Evolutionary conservation across 2,797 vertebrate genomes (phyloP), one percentile per base, ranked within the genome.

Genomic region (Bradypodion ventrale): DNA sequence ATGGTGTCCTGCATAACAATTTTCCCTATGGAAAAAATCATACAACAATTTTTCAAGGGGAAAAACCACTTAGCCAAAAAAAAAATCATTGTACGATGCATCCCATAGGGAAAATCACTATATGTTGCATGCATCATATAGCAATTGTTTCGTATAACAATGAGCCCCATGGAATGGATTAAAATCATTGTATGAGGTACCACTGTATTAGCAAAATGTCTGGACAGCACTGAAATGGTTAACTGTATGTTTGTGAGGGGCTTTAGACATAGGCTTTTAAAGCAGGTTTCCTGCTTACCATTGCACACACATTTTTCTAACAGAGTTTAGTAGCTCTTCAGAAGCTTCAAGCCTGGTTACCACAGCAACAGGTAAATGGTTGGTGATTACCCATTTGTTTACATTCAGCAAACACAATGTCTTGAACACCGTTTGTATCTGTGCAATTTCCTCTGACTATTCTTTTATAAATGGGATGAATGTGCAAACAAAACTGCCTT

Each of bases 321-420:
- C 42, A 37, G n/a, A 44, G 29, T 62, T 82, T 56, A 73, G 27
- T 13, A 10, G 75, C 49, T 66, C 25, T 66, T 52, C 32, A 52
- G 44, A 75, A 66, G 42, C 60, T 66, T 44, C 52, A 29, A 40
- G 40, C 27, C 19, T 16, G 21, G 81, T 83, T 83, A 12, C 81
- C 62, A 66, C 35, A 52, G 72, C 72, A 52, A 83, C 72, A 75
- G 56, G 42, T 52, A 66, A 75, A 63, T 27, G 59, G 46, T 29
- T 83, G 52, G 81, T 49, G 46, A 83, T 75, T 66, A 83, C 35
- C 75, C 62, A 65, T 75, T 85, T 75, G 60, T 44, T 56, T 78
- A 78, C 32, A 0, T 72, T 37, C 29, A 37, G 66, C 27, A 84
- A 70, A 63, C 65, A 60, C 37, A 69, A 59, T 46, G 29, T 29